Evolutionary conservation across 2,797 vertebrate species (phyloP).

Genomic region (Sparidentex hasta): DNA sequence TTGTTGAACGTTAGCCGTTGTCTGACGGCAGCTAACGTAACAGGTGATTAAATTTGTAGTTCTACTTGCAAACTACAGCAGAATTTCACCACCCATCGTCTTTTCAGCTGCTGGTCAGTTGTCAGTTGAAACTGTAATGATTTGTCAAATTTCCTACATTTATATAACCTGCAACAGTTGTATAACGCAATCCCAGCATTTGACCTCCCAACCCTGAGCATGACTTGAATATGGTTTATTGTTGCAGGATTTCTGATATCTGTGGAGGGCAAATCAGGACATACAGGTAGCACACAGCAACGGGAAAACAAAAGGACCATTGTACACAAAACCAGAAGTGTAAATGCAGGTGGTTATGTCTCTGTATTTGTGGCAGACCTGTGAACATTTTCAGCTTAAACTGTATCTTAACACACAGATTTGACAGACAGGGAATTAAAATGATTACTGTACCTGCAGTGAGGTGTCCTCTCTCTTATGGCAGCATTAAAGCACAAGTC

Average conservation of each 20-base stretch:
- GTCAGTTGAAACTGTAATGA: no score
- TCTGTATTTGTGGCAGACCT: background rate
- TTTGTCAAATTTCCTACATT: no score
- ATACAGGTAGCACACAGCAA: slow-evolving; percentile 1
- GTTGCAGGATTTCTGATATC: slow-evolving; percentile 10
- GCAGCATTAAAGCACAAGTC: slow-evolving; percentile 62
- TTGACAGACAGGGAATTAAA: slow-evolving; percentile 8
- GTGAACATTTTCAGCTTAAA: background rate
- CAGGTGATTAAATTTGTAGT: no score
- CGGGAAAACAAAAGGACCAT: background rate
- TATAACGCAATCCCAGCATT: no score
- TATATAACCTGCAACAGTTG: no score
- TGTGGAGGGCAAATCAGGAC: slow-evolving; percentile 15
- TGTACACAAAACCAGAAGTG: slow-evolving; percentile 11
- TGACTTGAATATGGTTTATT: background rate
- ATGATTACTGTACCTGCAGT: slow-evolving; percentile 79
- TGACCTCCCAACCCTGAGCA: no score
- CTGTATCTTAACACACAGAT: background rate
- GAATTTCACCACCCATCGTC: no score
- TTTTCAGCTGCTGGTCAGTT: no score
- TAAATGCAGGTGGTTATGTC: slow-evolving; percentile 1
- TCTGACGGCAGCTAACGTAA: no score
- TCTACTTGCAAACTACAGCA: no score
- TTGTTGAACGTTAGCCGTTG: no score
- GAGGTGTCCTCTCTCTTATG: slow-evolving; percentile 78